These are phyloP conservation scores for Nipponacmea schrenckii DNA, from an alignment of 2,888 invertebrate species.

Conservation along the genomic window DNA sequence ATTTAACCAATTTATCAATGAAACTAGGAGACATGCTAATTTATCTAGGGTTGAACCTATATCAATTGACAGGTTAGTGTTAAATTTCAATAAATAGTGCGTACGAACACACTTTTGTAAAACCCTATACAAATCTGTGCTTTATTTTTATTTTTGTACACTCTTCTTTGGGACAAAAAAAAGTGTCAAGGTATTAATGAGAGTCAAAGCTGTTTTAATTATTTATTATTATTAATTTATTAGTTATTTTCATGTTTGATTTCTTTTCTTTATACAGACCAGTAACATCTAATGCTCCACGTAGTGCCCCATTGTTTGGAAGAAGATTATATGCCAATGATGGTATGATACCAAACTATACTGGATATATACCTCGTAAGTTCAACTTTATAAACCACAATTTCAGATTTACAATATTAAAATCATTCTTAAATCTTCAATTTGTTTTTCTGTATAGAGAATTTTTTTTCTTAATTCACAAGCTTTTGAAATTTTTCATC, in stretches of 20 bases:
- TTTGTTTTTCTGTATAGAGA: too few species aligned
- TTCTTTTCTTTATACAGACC: background rate
- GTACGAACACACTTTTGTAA: too few species aligned
- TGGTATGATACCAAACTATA: constrained; percentile 68
- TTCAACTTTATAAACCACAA: background rate
- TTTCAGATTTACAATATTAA: too few species aligned
- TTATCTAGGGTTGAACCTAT: background rate
- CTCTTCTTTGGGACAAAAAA: too few species aligned
- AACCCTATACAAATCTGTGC: too few species aligned
- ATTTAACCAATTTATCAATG: constrained; percentile 58
- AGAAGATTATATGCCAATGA: constrained; percentile 58
- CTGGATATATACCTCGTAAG: constrained; percentile 67
- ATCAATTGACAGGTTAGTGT: background rate
- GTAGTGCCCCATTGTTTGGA: constrained; percentile 20
- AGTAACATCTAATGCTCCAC: background rate
- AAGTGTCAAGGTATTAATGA: too few species aligned
- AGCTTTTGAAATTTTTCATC: background rate
- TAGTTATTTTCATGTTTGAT: background rate
- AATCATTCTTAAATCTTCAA: too few species aligned
- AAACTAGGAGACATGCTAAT: constrained; percentile 43
- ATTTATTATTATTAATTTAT: too few species aligned
- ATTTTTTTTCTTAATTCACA: too few species aligned
- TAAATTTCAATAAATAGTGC: too few species aligned
- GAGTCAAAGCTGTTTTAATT: too few species aligned
- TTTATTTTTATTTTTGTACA: too few species aligned